Evolutionary conservation across 2,888 invertebrate species (phyloP).

Genomic region (Podabrus alpinus): DNA sequence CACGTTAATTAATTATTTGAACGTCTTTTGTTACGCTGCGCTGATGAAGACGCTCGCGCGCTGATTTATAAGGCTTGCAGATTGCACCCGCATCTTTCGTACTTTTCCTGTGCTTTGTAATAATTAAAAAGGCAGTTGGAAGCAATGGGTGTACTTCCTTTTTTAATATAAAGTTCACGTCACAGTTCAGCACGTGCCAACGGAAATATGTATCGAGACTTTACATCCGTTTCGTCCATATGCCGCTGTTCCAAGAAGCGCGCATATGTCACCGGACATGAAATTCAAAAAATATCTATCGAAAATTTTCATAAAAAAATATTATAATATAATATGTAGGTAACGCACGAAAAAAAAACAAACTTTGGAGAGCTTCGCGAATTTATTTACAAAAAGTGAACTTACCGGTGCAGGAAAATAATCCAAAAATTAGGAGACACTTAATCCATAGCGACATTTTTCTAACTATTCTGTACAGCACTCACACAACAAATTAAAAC

Average conservation of each 20-base stretch:
- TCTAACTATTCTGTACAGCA: not conserved
- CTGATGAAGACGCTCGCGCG: too few species aligned
- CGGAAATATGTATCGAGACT: constrained; percentile 38
- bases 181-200: constrained; percentile 46
- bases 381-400: not conserved
- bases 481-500: not conserved
- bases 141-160: constrained; percentile 30
- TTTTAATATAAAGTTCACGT: constrained; percentile 34
- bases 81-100: not conserved
- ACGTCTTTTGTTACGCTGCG: not conserved
- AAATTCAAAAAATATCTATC: not conserved
- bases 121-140: constrained; percentile 11
- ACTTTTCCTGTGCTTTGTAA: constrained; percentile 1
- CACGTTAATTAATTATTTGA: not conserved
- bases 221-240: constrained; percentile 30
- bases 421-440: constrained; percentile 12
- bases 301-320: not conserved
- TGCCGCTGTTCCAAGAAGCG: constrained; percentile 1
- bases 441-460: constrained; percentile 18
- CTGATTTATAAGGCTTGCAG: not conserved
- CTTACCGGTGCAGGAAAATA: constrained; percentile 14
- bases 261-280: not conserved
- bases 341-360: not conserved
- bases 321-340: too few species aligned
- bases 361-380: not conserved